phyloP scores from a whole-genome alignment of 2,797 vertebrate species.

The Gymnopithys bicolor region DNA sequence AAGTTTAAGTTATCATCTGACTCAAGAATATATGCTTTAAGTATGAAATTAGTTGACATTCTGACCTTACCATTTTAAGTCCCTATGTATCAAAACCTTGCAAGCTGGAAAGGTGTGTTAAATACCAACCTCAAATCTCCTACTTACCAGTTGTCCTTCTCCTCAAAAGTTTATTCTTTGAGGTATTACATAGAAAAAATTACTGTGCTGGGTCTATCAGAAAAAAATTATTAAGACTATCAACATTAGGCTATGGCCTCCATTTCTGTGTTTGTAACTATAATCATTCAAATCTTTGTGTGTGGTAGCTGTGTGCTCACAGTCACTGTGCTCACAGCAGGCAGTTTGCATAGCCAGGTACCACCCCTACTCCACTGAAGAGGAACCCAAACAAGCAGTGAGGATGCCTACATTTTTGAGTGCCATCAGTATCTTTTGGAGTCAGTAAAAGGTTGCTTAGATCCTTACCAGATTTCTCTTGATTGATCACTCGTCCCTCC shows the following conservation, averaged over 20 bases:
- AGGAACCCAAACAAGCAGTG: background rate
- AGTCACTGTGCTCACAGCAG: background rate
- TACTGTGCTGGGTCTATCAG: background rate
- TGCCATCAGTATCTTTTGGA: background rate
- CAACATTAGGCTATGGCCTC: background rate
- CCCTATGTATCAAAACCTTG: background rate
- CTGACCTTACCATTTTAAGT: background rate
- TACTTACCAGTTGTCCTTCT: background rate
- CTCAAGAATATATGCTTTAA: background rate
- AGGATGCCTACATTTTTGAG: background rate
- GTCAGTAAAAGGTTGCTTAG: background rate
- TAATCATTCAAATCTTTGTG: background rate
- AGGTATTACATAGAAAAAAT: background rate
- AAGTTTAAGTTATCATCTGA: background rate
- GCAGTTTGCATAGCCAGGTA: background rate
- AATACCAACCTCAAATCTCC: background rate
- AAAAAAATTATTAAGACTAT: background rate
- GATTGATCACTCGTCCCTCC: background rate
- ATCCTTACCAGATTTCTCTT: background rate
- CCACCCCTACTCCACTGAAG: background rate
- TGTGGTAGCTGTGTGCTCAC: background rate
- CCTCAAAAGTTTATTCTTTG: background rate
- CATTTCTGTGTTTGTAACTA: background rate
- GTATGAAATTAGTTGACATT: background rate
- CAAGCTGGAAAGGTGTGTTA: background rate